Percentiles rank a stretch among this genome's conserved stretches.
phyloP scores from a whole-genome alignment of 2,113 vertebrate genomes.

The Spilogale gracilis region DNA sequence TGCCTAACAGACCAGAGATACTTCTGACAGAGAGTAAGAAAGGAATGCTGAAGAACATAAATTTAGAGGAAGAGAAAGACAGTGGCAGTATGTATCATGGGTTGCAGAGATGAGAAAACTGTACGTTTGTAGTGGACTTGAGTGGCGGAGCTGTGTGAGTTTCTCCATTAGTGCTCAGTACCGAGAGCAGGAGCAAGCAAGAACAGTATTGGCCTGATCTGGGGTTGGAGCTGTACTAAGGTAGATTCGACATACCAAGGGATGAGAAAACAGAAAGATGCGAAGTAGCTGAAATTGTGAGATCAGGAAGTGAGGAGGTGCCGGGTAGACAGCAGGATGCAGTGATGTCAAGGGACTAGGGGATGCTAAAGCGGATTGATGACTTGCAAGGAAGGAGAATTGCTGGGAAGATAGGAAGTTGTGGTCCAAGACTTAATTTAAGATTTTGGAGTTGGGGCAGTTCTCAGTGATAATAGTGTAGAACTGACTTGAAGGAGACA shows the following conservation, averaged over 20 bases:
- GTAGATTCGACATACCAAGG: too few species aligned
- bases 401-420: not conserved
- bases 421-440: not conserved
- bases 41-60: not conserved
- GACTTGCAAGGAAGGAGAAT: not conserved
- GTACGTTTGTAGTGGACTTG: not conserved
- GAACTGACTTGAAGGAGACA: not conserved
- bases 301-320: not conserved
- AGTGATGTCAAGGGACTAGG: not conserved
- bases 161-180: not conserved
- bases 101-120: too few species aligned
- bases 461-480: not conserved
- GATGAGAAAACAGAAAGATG: not conserved
- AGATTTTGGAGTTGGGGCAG: not conserved
- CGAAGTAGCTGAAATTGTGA: not conserved
- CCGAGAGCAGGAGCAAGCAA: not conserved
- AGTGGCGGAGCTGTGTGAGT: not conserved
- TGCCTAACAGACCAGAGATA: not conserved
- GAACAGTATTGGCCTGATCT: too few species aligned
- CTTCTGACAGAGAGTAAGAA: not conserved
- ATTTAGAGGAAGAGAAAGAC: not conserved
- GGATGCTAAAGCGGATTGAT: too few species aligned
- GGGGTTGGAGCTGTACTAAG: not conserved
- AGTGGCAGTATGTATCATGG: accelerated
- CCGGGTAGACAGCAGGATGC: not conserved